Evolutionary conservation across 2,797 vertebrate species (phyloP).

Genomic region (Astyanax mexicanus): DNA sequence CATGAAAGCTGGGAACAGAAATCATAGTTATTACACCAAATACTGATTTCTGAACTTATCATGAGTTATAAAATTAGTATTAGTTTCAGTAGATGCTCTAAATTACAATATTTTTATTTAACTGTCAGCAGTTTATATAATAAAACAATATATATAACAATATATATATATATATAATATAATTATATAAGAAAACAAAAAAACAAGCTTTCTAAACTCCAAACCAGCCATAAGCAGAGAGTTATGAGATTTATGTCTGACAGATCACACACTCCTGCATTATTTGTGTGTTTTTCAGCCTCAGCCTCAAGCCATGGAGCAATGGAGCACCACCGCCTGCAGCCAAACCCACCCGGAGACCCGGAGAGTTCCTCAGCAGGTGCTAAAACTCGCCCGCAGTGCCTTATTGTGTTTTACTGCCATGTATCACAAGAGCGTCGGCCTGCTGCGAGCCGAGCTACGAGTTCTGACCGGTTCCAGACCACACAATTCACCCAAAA

Average conservation of each 20-base stretch:
- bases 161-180: neutral
- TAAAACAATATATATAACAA: too few relatives aligned
- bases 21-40: too few relatives aligned
- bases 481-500: neutral
- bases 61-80: too few relatives aligned
- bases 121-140: too few relatives aligned
- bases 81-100: too few relatives aligned
- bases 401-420: conserved; percentile 11
- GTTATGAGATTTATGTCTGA: conserved; percentile 33
- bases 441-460: conserved; percentile 13
- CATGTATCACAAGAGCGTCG: conserved; percentile 1
- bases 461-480: conserved; percentile 26
- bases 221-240: conserved; percentile 14
- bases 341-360: conserved; percentile 25
- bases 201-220: conserved; percentile 43
- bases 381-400: conserved; percentile 16
- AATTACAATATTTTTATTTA: too few relatives aligned
- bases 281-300: conserved; percentile 23
- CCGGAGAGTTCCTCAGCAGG: conserved; percentile 39
- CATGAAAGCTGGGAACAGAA: too few relatives aligned
- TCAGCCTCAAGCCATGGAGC: conserved; percentile 25
- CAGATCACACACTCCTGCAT: conserved; percentile 22
- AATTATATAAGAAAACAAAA: neutral
- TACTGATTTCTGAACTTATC: too few relatives aligned
- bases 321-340: conserved; percentile 6